phyloP scores from a whole-genome alignment of 2,113 vertebrate genomes.

The Henicopernis longicauda region DNA sequence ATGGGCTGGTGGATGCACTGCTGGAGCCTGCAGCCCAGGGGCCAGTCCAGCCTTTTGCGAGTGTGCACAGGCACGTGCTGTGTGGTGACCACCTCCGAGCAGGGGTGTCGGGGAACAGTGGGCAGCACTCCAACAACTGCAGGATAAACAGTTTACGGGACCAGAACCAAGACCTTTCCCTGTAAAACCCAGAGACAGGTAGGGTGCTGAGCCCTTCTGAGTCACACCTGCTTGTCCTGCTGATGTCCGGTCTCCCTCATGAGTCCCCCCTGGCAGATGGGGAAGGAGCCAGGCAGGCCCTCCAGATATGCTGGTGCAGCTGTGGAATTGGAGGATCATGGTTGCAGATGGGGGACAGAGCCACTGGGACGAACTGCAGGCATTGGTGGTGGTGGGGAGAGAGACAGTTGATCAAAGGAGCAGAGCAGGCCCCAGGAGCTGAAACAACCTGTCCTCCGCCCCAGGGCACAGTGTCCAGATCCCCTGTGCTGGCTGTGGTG shows the following conservation, averaged over 20 bases:
- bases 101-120: neutral
- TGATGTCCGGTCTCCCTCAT: neutral
- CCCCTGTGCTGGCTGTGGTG: neutral
- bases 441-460: neutral
- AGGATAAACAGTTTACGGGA: neutral
- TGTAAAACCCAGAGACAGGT: neutral
- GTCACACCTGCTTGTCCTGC: neutral
- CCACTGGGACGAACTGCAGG: neutral
- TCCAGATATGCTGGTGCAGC: neutral
- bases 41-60: rapidly evolving
- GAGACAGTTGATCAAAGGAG: neutral
- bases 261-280: neutral
- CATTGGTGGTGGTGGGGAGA: neutral
- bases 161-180: neutral
- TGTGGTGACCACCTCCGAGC: neutral
- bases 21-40: neutral
- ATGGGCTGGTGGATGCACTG: neutral
- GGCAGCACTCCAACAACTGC: neutral
- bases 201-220: neutral
- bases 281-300: neutral
- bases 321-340: neutral
- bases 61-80: rapidly evolving
- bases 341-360: neutral
- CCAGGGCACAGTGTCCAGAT: neutral
- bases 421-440: neutral